Conservation (phyloP, 2,113 vertebrate species). For the Danio rerio region DNA sequence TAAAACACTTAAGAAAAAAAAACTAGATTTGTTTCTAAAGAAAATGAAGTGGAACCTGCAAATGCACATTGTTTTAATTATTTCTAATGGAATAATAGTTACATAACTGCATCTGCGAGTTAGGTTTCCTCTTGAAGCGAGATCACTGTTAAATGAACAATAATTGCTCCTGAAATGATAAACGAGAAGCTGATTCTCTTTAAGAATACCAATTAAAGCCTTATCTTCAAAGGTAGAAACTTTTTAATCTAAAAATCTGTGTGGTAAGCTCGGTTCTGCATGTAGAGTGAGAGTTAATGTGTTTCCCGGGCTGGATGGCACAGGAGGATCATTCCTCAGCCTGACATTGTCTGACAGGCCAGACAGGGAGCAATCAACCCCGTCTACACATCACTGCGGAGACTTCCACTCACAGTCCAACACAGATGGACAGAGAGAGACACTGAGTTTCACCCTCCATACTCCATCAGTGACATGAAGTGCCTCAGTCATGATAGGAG, state of each 20-base stretch:
- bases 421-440: slow-evolving; percentile 44
- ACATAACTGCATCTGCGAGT: background rate
- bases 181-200: slow-evolving; percentile 48
- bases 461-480: background rate
- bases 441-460: slow-evolving; percentile 11
- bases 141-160: slow-evolving; percentile 38
- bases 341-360: slow-evolving; percentile 51
- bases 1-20: background rate
- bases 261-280: background rate
- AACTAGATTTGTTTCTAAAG: too few species aligned
- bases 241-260: slow-evolving; percentile 46
- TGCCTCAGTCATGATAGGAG: background rate
- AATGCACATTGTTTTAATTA: background rate
- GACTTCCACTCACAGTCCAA: slow-evolving; percentile 43
- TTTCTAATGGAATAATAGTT: background rate
- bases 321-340: slow-evolving; percentile 50
- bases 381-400: slow-evolving; percentile 51
- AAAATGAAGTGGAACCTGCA: too few species aligned
- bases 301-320: slow-evolving; percentile 8
- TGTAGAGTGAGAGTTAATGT: slow-evolving; percentile 10
- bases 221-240: slow-evolving; percentile 41
- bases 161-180: slow-evolving; percentile 31
- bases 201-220: slow-evolving; percentile 53
- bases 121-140: background rate
- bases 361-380: slow-evolving; percentile 60